These are phyloP conservation scores for Eurystomus gularis DNA, from an alignment of 2,113 vertebrate species.

Conservation along the genomic window DNA sequence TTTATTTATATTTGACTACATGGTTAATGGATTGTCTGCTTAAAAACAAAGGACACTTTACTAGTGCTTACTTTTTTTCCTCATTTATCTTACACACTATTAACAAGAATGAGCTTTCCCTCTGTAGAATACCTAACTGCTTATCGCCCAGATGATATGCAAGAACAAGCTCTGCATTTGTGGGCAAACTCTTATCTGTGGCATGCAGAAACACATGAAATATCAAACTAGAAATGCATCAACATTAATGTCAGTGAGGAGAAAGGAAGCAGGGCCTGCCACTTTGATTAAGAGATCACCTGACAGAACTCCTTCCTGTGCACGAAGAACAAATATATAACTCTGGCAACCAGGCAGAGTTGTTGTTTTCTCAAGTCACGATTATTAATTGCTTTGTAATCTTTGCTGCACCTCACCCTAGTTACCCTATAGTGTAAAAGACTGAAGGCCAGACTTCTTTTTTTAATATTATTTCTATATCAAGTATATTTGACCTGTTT, in stretches of 20 bases:
- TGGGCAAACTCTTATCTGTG: conserved; percentile 50
- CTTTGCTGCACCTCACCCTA: background rate
- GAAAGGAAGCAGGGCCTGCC: conserved; percentile 20
- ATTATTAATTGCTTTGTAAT: conserved; percentile 28
- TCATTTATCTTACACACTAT: conserved; percentile 52
- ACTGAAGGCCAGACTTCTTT: background rate
- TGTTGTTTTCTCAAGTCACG: conserved; percentile 45
- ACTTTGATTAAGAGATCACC: conserved; percentile 36
- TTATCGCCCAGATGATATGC: conserved; percentile 33
- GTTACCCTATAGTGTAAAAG: background rate
- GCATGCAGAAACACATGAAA: conserved; percentile 39
- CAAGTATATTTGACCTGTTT: background rate
- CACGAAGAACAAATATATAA: background rate
- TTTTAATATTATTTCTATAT: background rate
- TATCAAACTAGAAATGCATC: conserved; percentile 51
- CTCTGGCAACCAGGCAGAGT: background rate
- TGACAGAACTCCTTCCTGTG: conserved; percentile 26
- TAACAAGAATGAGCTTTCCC: conserved; percentile 20
- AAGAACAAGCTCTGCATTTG: background rate
- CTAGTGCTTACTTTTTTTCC: background rate
- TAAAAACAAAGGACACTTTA: conserved; percentile 53
- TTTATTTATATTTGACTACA: conserved; percentile 33
- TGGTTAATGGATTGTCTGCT: conserved; percentile 10
- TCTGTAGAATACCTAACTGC: background rate
- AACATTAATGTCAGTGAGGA: conserved; percentile 9